Percentiles rank a stretch among this genome's conserved stretches.
These are phyloP conservation scores for Rhynchomys soricoides DNA, from an alignment of 2,113 vertebrate species.

Conservation along the genomic window DNA sequence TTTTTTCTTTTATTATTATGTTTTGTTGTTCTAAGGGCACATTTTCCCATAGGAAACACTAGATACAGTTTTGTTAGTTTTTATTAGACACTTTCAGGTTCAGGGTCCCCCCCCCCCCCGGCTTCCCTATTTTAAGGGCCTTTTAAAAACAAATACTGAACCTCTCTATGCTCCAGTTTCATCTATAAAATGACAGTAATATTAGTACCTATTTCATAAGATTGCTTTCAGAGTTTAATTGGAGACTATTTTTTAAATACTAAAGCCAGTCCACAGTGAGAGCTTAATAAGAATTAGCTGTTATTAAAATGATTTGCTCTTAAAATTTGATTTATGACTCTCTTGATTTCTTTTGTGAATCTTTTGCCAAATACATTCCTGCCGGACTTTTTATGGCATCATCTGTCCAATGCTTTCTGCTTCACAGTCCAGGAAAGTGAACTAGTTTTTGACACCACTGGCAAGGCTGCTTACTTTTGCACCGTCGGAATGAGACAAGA, in stretches of 20 bases:
- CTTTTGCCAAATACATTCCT: conserved; percentile 55
- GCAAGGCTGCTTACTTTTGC: conserved; percentile 41
- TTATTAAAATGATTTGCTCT: conserved; percentile 52
- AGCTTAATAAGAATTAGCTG: conserved; percentile 25
- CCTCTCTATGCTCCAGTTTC: not conserved
- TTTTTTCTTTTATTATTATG: not conserved
- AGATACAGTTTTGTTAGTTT: not conserved
- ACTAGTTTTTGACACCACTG: conserved; percentile 39
- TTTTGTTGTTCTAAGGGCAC: not conserved
- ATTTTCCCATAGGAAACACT: not conserved
- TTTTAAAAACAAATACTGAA: not conserved
- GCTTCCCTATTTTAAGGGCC: not conserved
- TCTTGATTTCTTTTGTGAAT: conserved; percentile 51
- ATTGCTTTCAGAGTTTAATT: not conserved
- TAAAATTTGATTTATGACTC: conserved; percentile 47
- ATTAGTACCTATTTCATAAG: not conserved
- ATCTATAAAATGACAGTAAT: conserved; percentile 17
- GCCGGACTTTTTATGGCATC: conserved; percentile 10
- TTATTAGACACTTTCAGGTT: not conserved
- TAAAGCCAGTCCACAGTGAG: not conserved
- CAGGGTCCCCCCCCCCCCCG: too few relatives aligned
- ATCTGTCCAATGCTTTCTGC: conserved; percentile 13
- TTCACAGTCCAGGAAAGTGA: conserved; percentile 56
- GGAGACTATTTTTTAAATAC: not conserved
- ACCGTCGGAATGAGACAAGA: conserved; percentile 46